Evolutionary conservation across 2,888 invertebrate species (phyloP), one percentile per base, ranked within the genome.

Genomic region (Onchidella celtica): DNA sequence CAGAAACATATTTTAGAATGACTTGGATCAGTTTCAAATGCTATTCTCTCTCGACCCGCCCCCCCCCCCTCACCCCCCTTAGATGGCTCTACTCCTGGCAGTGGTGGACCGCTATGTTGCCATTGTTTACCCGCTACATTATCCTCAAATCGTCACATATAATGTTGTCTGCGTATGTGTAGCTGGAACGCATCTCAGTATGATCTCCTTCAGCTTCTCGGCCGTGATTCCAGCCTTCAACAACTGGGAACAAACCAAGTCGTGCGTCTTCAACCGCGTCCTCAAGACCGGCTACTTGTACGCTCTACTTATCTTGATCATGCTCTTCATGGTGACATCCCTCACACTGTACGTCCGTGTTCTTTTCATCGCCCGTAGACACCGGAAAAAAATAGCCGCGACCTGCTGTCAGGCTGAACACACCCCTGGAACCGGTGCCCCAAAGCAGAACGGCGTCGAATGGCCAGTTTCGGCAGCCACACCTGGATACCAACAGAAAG

Each of bases 251-350:
- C 6, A 34, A 11, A 36, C 68, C 6, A 1, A 34, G 36, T 11
- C 36, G n/a, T 68, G 68, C 68, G 36, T 38, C 6, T 68, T 68
- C 68, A 68, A 68, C 36, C 38, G 32, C 21, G 36, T 68, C 4
- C 68, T 68, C 6, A 36, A 34, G 36, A 29, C 21, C 17, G 68
- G 34, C 4, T 34, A 68, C 68, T 17, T 36, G 3, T 68, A 68
- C 36, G 36, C 68, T 14, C 4, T 68, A 3, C 14, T 68, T 38
- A 3, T 6, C 68, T n/a, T n/a, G 36, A 68, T 68, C 36, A 11
- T 68, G 4, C 3, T 68, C 36, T 68, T 38, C 68, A 36, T 36
- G 68, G 36, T 36, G 11, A 38, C 36, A 3, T 68, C 68, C 36
- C 34, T 68, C n/a, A n/a, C 36, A n/a, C n/a, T 36, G 4, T 68